These are phyloP conservation scores for Noctuana brunneofusca DNA, from an alignment of 2,888 invertebrate genomes.

Conservation along the genomic window DNA sequence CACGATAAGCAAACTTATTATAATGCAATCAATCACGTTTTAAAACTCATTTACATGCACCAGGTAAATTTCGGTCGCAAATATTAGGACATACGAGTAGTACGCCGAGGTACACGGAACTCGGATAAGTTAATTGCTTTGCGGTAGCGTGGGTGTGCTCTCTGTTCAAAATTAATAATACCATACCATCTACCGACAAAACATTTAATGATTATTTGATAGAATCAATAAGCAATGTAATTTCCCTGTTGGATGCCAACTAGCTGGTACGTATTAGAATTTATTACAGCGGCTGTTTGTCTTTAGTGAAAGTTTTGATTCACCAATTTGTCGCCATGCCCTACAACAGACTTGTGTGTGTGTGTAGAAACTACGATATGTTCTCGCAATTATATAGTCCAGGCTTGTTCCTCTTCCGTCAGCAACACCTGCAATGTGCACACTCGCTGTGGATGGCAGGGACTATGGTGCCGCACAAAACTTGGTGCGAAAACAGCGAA, in stretches of 20 bases:
- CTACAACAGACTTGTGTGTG: too few species aligned
- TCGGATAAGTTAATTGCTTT: neutral
- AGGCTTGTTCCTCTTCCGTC: neutral
- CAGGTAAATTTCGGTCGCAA: too few species aligned
- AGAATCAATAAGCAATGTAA: neutral
- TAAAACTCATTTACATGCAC: too few species aligned
- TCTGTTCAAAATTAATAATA: neutral
- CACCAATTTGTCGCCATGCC: too few species aligned
- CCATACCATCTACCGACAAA: neutral
- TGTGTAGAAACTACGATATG: neutral
- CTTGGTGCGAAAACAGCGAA: constrained; percentile 4
- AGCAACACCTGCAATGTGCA: neutral
- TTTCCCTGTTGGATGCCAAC: neutral
- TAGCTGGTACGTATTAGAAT: neutral
- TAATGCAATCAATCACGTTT: too few species aligned
- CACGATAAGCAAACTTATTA: too few species aligned
- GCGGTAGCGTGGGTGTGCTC: neutral
- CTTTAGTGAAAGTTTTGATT: too few species aligned
- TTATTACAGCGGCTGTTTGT: too few species aligned
- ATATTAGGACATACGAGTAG: too few species aligned
- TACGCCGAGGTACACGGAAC: neutral
- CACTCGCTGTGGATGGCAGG: neutral
- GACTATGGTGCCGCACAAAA: constrained; percentile 9
- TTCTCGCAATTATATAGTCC: neutral
- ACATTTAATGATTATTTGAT: neutral